Conservation (phyloP, 2,113 vertebrate genomes). For the Geococcyx californianus region DNA sequence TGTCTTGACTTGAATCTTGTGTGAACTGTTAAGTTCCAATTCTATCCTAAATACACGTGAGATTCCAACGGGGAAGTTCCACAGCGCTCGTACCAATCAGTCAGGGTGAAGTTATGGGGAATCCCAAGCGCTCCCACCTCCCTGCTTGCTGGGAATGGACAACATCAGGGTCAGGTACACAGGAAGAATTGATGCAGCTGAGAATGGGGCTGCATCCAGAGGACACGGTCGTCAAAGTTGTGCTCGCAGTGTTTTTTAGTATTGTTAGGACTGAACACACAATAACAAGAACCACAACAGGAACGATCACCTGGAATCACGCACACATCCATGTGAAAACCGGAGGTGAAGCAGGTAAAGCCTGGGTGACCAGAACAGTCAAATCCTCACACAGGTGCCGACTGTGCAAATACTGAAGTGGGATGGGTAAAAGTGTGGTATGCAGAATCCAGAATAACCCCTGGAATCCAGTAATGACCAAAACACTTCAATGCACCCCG, state of each 20-base stretch:
- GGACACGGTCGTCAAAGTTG: background rate
- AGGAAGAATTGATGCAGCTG: background rate
- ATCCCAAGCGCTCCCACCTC: background rate
- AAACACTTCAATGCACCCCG: background rate
- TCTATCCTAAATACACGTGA: background rate
- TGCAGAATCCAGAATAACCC: background rate
- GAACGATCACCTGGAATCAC: background rate
- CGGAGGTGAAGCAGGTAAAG: background rate
- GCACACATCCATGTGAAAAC: background rate
- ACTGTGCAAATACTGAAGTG: background rate
- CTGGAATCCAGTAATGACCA: background rate
- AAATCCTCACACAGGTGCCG: background rate
- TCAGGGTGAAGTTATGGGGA: rapidly evolving
- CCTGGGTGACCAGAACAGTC: background rate
- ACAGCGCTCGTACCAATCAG: background rate
- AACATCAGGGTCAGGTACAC: background rate
- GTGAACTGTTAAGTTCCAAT: background rate
- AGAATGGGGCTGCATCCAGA: background rate
- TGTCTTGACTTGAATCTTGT: background rate
- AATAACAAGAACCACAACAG: background rate
- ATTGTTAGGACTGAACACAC: background rate
- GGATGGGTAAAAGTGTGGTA: background rate
- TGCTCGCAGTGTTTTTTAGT: background rate
- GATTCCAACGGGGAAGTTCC: background rate
- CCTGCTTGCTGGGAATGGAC: background rate